Conservation (phyloP, 1,140 invertebrate genomes). For the Zaprionus kolodkinae region DNA sequence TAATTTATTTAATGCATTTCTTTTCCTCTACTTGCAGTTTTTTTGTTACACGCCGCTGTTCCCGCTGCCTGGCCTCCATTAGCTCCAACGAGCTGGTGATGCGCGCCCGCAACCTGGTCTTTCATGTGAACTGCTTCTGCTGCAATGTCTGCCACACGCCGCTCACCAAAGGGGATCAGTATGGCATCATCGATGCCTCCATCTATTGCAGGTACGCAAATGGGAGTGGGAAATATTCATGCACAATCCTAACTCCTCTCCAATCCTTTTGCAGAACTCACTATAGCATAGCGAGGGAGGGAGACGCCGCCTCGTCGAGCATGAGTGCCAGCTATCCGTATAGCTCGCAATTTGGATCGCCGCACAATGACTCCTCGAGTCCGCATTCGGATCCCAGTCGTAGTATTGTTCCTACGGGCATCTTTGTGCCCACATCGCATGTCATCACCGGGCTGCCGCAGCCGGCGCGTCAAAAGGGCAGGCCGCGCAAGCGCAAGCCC, state of each 20-base stretch:
- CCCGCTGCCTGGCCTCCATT: conserved; percentile 95
- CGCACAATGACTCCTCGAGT: conserved; percentile 83
- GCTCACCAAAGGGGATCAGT: conserved; percentile 95
- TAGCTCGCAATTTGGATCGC: conserved; percentile 83
- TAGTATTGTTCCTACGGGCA: conserved; percentile 83
- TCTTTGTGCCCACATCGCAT: conserved; percentile 80
- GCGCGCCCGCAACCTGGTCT: conserved; percentile 95
- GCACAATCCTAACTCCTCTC: neutral
- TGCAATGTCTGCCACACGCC: conserved; percentile 95
- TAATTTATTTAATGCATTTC: neutral
- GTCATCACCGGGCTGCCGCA: conserved; percentile 85
- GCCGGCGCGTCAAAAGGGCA: conserved; percentile 93
- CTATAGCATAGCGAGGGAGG: conserved; percentile 89
- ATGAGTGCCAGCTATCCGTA: conserved; percentile 87
- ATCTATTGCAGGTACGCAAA: conserved; percentile 90
- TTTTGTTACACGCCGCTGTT: conserved; percentile 93
- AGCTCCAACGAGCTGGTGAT: conserved; percentile 97
- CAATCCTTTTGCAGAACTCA: conserved; percentile 86
- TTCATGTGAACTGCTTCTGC: conserved; percentile 97
- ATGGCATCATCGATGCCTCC: conserved; percentile 94
- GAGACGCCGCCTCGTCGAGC: conserved; percentile 87
- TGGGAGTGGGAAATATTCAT: neutral
- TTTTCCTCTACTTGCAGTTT: conserved; percentile 86
- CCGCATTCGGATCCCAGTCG: conserved; percentile 81
- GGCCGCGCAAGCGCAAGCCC: conserved; percentile 95